Conservation (phyloP, 2,797 vertebrate genomes). For the Pantherophis vulpinus region DNA sequence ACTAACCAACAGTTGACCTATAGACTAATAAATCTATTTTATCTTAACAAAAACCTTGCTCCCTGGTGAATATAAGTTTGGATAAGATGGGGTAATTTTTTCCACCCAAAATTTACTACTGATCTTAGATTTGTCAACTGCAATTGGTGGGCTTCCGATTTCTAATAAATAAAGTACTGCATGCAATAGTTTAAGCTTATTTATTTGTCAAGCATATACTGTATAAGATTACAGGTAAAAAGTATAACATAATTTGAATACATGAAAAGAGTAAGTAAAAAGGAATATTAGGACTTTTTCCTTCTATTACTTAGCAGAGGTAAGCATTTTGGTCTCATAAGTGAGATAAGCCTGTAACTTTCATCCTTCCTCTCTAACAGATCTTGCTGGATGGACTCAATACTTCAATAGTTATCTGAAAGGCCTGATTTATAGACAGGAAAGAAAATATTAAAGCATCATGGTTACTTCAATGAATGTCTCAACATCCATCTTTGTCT, state of each 20-base stretch:
- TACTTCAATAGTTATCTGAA: neutral
- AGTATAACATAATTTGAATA: no score
- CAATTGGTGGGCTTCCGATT: neutral
- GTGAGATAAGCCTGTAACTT: neutral
- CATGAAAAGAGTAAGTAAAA: no score
- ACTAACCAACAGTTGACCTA: neutral
- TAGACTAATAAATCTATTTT: neutral
- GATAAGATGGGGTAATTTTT: neutral
- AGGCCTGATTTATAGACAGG: neutral
- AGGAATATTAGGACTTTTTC: neutral
- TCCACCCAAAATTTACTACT: neutral
- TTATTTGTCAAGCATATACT: no score
- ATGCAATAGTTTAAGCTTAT: neutral
- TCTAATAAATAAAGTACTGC: neutral
- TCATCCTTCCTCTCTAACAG: neutral
- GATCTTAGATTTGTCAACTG: neutral
- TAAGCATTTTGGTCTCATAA: neutral
- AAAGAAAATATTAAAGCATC: neutral
- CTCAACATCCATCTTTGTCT: conserved; percentile 35
- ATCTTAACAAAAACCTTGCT: neutral
- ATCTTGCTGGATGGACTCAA: neutral
- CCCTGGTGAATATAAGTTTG: neutral
- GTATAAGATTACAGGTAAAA: no score
- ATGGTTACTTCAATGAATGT: conserved; percentile 40
- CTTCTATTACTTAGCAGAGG: neutral